Base-by-base conservation (phyloP, 2,113 vertebrate genomes). In the Platichthys stellatus region DNA sequence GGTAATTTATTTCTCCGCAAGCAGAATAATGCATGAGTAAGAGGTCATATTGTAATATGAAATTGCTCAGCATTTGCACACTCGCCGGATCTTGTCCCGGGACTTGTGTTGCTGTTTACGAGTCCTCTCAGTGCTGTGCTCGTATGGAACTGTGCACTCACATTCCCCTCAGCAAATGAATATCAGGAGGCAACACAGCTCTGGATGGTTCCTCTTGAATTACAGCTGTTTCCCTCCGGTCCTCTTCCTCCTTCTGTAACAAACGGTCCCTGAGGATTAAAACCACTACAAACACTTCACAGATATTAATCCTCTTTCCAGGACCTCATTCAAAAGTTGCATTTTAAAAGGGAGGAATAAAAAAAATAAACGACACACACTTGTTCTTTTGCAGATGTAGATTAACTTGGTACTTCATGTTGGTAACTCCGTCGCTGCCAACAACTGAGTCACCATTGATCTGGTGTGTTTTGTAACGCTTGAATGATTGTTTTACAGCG, bases 181-280 rank as follows among this genome's bases (percentile, higher is more conserved):
- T 76, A 67, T 86, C 78, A 83, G 71, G 82, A 78, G 75, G 69
- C 61, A 72, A 62, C 81, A 45, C 66, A 28, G 72, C 74, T 82
- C 71, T 76, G 75, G 83, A 89, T 83, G 79, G 83, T 83, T 92
- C 86, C 83, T 83, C 82, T 90, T 86, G 85, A 89, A 82, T 82
- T 83, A 40, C 88, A 87, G 84, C 89, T 85, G 86, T 81, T 86
- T 82, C 89, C 85, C 83, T 81, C 51, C 38, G 38, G 84, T 72
- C 74, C 64, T 63, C 59, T 62, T 84, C 83, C 73, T 82, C 69
- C 59, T 71, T 60, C 82, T 74, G 61, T 80, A 80, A 83, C 81
- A 82, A 90, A 90, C 65, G 73, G 10, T 83, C 86, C 78, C 85
- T 62, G 49, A 62, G 83, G 88, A 88, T 86, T 82, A 79, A 84